Evolutionary conservation across 2,113 vertebrate species (phyloP).

Genomic region (Platichthys stellatus): DNA sequence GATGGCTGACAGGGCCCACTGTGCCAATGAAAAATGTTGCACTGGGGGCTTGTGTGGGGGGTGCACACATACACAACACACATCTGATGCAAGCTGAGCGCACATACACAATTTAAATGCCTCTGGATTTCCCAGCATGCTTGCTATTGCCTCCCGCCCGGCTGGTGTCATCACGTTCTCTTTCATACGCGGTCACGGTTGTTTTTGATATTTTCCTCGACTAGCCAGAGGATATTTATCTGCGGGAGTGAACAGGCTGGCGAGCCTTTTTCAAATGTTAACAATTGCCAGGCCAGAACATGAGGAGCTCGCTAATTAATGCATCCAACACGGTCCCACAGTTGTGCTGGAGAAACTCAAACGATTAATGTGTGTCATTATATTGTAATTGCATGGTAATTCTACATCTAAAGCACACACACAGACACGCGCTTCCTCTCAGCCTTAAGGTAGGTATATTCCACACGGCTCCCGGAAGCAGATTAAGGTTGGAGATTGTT

Average conservation of each 20-base stretch:
- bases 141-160: constrained; percentile 50
- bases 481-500: constrained; percentile 74
- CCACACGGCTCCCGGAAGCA: constrained; percentile 50
- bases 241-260: constrained; percentile 62
- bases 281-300: constrained; percentile 60
- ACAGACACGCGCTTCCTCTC: constrained; percentile 52
- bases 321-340: constrained; percentile 59
- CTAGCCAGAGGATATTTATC: constrained; percentile 81
- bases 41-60: constrained; percentile 9
- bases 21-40: constrained; percentile 24
- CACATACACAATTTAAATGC: constrained; percentile 24
- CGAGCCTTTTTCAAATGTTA: constrained; percentile 70
- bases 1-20: constrained; percentile 33
- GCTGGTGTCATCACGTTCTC: constrained; percentile 56
- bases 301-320: constrained; percentile 75
- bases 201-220: constrained; percentile 80
- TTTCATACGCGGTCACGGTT: constrained; percentile 71
- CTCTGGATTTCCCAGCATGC: constrained; percentile 73
- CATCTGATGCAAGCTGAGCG: constrained; percentile 3
- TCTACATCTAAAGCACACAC: constrained; percentile 69
- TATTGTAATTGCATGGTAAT: constrained; percentile 80
- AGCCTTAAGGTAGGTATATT: constrained; percentile 66
- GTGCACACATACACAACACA: not conserved
- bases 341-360: constrained; percentile 66
- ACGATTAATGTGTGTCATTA: constrained; percentile 80